Conservation (phyloP, 2,113 vertebrate species). For the Psilopsiagon aurifrons region DNA sequence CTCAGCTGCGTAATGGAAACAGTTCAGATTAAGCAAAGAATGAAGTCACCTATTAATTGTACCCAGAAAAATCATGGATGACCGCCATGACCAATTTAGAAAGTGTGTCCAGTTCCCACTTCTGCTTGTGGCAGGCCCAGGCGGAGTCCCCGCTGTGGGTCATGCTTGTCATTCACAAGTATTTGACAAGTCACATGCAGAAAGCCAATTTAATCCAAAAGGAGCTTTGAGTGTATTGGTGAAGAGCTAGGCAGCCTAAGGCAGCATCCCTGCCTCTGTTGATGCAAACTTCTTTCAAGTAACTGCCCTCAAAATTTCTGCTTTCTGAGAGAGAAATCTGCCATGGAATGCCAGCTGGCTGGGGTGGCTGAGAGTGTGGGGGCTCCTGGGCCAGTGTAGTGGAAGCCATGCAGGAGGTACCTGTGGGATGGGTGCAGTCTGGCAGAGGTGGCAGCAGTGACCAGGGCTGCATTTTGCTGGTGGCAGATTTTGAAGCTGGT, state of each 20-base stretch:
- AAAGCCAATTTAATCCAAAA: neutral
- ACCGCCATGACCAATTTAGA: neutral
- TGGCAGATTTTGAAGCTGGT: neutral
- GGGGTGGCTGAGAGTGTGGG: neutral
- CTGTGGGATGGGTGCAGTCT: neutral
- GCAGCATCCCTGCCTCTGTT: neutral
- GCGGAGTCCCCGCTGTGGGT: neutral
- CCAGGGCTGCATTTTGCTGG: neutral
- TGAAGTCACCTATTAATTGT: slow-evolving; percentile 48
- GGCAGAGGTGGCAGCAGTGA: neutral
- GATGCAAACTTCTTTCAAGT: neutral
- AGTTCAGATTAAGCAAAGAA: slow-evolving; percentile 29
- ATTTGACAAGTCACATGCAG: neutral
- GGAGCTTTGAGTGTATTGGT: neutral
- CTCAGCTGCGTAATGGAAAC: slow-evolving; percentile 27
- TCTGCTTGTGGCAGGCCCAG: neutral
- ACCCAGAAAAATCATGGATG: neutral
- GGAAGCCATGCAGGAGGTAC: neutral
- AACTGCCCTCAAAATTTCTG: neutral
- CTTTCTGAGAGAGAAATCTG: neutral
- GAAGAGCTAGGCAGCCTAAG: neutral
- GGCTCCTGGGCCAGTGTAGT: fast-evolving
- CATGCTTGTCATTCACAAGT: neutral
- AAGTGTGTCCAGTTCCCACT: neutral
- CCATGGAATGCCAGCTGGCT: neutral